Evolutionary conservation across 2,888 invertebrate genomes (phyloP), one percentile per base, ranked within the genome.

Genomic region (Tryphoninae sp.): DNA sequence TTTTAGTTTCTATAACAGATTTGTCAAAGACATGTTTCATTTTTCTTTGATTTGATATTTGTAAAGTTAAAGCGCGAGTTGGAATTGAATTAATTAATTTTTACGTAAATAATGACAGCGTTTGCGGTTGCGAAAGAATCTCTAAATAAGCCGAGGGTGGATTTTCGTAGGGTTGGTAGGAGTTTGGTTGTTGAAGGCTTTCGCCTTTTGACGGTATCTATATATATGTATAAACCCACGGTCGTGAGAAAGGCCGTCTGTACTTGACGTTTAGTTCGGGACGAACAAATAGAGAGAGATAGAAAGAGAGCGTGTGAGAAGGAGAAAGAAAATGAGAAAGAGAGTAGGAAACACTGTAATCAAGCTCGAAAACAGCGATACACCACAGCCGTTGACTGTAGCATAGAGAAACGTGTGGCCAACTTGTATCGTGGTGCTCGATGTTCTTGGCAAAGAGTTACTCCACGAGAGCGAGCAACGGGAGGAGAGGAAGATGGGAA

Each of bases 311-410:
- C 0, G 7, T 23, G 53, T 75, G 76, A n/a, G 13, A 61, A n/a
- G n/a, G 76, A 83, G 84, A 45, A 13, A 4, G 7, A 42, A 23
- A 76, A 73, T 78, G 76, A 81, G 81, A 45, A 45, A 45, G 45
- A 45, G 78, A 83, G 85, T 80, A 78, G 85, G 85, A 84, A 88
- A 87, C 84, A 87, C 81, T 84, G 86, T 86, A 86, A 87, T 87
- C 88, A 87, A 86, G 84, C 85, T 83, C 83, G 86, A 86, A 87
- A 87, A 86, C 85, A 86, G 84, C 83, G 82, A 75, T 78, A 45
- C 62, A 82, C 81, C 75, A 61, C 51, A 22, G n/a, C 33, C 58
- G 45, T 22, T 40, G 78, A 51, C 55, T 55, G 22, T 81, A 80
- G 69, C 71, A 83, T 73, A 74, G 82, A 77, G 84, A 85, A 86